A percentile compares a stretch with the other conserved stretches of the same genome.
Conservation (phyloP, 2,113 vertebrate genomes). For the Anolis sagrei region DNA sequence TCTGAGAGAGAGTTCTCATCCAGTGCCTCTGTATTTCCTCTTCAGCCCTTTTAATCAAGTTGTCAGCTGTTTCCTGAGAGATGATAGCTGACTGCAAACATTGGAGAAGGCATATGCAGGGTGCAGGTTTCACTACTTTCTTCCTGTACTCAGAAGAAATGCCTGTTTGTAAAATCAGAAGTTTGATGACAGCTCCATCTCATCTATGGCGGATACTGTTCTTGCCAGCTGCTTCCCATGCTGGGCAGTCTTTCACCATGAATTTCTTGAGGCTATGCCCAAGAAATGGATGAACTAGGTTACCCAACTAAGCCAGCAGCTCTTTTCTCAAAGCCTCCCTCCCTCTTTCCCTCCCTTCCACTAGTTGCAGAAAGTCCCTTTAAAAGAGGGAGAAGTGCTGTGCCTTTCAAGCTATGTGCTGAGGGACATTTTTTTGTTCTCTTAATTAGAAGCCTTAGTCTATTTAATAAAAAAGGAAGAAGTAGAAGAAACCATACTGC, state of each 20-base stretch:
- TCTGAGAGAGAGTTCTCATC: conserved; percentile 32
- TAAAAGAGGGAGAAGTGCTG: conserved; percentile 34
- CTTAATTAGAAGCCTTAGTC: neutral
- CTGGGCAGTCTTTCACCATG: neutral
- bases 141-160: conserved; percentile 10
- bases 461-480: neutral
- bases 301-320: conserved; percentile 27
- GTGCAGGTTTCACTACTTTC: conserved; percentile 43
- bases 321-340: conserved; percentile 20
- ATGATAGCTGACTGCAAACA: conserved; percentile 43
- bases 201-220: conserved; percentile 9
- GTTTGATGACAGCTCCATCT: conserved; percentile 1
- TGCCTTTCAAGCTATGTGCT: neutral
- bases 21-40: neutral
- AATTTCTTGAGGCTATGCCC: neutral
- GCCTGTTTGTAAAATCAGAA: neutral
- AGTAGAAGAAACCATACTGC: neutral
- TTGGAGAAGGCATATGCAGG: conserved; percentile 33
- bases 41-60: neutral
- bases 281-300: conserved; percentile 37
- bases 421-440: conserved; percentile 16
- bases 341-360: too few relatives aligned
- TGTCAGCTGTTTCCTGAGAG: neutral
- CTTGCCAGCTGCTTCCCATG: neutral
- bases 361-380: conserved; percentile 11